These are phyloP conservation scores for Garrulus glandarius DNA, from an alignment of 2,797 vertebrate genomes.

Conservation along the genomic window DNA sequence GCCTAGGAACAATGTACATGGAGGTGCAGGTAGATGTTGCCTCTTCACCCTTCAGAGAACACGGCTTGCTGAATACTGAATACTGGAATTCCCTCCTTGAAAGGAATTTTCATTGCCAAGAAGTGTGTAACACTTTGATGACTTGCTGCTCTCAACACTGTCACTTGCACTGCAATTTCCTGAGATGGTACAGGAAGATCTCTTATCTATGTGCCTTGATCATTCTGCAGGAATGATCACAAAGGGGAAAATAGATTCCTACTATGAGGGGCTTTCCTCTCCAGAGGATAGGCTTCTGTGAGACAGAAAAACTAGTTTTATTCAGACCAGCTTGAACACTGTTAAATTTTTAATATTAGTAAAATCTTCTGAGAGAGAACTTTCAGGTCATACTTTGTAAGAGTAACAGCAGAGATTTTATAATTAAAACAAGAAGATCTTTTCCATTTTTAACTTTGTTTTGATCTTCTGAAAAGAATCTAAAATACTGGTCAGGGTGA, in stretches of 20 bases:
- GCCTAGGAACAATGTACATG: accelerated
- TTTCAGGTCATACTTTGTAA: neutral
- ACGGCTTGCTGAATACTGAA: neutral
- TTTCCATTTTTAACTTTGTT: neutral
- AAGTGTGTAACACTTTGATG: neutral
- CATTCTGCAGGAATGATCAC: neutral
- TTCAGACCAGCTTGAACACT: neutral
- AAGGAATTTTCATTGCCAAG: neutral
- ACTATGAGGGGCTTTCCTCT: neutral
- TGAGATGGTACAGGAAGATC: neutral
- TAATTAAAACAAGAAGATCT: neutral
- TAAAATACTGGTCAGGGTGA: neutral
- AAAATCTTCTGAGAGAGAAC: neutral
- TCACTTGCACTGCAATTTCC: neutral
- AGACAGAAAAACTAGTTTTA: neutral
- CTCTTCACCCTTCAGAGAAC: neutral
- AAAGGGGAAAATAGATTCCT: neutral
- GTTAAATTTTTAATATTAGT: neutral
- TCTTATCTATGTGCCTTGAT: neutral
- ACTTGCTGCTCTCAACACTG: neutral
- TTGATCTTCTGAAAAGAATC: neutral
- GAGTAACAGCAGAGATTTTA: neutral
- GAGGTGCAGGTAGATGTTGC: neutral
- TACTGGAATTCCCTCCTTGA: neutral
- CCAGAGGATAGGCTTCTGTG: neutral